Conservation (phyloP, 2,113 vertebrate genomes). For the Pycnonotus jocosus region DNA sequence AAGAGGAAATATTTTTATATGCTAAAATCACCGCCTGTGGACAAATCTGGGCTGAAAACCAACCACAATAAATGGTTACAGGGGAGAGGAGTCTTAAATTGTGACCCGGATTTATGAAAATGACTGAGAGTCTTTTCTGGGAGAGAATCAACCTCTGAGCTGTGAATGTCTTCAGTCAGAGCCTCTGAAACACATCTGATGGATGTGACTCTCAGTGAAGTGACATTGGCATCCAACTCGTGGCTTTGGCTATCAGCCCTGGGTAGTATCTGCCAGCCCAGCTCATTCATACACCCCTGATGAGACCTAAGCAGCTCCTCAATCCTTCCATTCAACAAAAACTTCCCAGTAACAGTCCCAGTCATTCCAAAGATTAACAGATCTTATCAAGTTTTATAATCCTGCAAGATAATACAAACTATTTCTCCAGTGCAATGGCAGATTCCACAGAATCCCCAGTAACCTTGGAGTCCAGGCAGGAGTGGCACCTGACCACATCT, state of each 20-base stretch:
- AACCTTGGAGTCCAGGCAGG: neutral
- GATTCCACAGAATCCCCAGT: neutral
- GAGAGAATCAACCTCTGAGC: neutral
- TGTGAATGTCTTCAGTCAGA: neutral
- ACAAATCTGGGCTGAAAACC: constrained; percentile 35
- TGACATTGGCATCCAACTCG: neutral
- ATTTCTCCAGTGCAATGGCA: neutral
- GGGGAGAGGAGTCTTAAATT: neutral
- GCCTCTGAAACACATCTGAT: neutral
- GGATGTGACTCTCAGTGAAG: neutral
- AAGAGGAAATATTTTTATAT: constrained; percentile 2
- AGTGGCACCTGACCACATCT: neutral
- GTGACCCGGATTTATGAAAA: neutral
- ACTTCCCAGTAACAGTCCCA: neutral
- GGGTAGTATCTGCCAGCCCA: neutral
- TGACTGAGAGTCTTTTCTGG: neutral
- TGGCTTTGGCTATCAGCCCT: neutral
- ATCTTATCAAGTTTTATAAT: neutral
- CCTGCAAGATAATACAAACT: neutral
- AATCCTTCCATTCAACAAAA: neutral
- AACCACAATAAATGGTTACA: neutral
- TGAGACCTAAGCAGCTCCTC: neutral
- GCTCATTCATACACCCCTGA: neutral
- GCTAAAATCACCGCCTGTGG: neutral
- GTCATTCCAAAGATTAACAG: neutral